A percentile compares a stretch with the other conserved stretches of the same genome.
Evolutionary conservation across 2,888 invertebrate species (phyloP).

Genomic region (Myathropa florea): DNA sequence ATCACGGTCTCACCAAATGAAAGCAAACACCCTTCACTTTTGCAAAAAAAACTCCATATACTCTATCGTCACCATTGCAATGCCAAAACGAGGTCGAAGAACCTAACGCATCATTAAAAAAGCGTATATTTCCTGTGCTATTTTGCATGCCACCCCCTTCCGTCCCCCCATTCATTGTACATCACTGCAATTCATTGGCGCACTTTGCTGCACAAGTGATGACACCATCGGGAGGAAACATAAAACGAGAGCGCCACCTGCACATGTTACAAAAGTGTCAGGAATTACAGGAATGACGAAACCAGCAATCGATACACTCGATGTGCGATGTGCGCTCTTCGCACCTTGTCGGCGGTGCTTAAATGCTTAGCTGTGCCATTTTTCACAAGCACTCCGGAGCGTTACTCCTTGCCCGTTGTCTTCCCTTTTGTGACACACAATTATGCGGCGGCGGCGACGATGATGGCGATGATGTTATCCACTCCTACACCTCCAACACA

Average conservation of each 20-base stretch:
- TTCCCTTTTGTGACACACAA: slow-evolving; percentile 16
- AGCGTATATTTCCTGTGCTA: not conserved
- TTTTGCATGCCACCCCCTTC: not conserved
- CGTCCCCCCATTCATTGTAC: not conserved
- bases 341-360: not conserved
- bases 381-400: slow-evolving; percentile 7
- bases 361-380: slow-evolving; percentile 26
- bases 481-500: slow-evolving; percentile 26
- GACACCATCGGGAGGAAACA: slow-evolving; percentile 33
- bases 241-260: slow-evolving; percentile 51
- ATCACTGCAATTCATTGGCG: slow-evolving; percentile 17
- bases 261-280: slow-evolving; percentile 42
- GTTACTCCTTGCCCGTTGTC: not conserved
- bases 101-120: slow-evolving; percentile 32
- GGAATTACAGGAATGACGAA: slow-evolving; percentile 42
- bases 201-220: slow-evolving; percentile 34
- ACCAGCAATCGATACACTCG: slow-evolving; percentile 54
- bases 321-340: slow-evolving; percentile 16
- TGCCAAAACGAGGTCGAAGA: slow-evolving; percentile 35
- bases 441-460: slow-evolving; percentile 9
- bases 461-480: slow-evolving; percentile 51
- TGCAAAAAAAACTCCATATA: too few species aligned
- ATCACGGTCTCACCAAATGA: too few species aligned
- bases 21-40: too few species aligned
- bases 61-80: too few species aligned